Conservation (phyloP, 2,888 invertebrate species). For the Pterostichus niger region DNA sequence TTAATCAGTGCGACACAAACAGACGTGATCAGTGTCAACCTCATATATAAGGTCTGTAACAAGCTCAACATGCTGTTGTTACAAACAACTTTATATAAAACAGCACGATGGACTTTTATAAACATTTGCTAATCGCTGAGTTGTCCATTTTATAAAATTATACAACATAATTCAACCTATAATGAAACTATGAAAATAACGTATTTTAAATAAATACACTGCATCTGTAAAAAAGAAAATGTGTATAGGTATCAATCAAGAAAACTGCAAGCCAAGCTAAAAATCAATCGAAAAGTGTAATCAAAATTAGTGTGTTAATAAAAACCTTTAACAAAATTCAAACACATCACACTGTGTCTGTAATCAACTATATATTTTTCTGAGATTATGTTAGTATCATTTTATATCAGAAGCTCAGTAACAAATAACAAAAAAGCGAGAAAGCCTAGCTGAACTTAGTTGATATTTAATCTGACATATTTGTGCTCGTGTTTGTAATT, state of each 20-base stretch:
- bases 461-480: slow-evolving; percentile 37
- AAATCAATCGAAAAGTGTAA: slow-evolving; percentile 47
- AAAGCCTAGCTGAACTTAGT: neutral
- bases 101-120: slow-evolving; percentile 30
- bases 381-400: slow-evolving; percentile 34
- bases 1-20: slow-evolving; percentile 60
- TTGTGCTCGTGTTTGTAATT: slow-evolving; percentile 46
- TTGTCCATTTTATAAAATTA: slow-evolving; percentile 38
- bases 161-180: slow-evolving; percentile 51
- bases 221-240: slow-evolving; percentile 51
- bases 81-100: slow-evolving; percentile 20
- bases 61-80: slow-evolving; percentile 55
- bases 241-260: slow-evolving; percentile 14
- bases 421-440: slow-evolving; percentile 1
- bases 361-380: slow-evolving; percentile 29
- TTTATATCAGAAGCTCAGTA: slow-evolving; percentile 24
- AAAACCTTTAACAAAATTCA: slow-evolving; percentile 41
- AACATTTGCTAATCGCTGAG: slow-evolving; percentile 29
- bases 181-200: slow-evolving; percentile 32
- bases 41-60: slow-evolving; percentile 59
- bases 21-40: slow-evolving; percentile 56
- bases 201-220: slow-evolving; percentile 45
- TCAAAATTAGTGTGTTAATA: slow-evolving; percentile 42
- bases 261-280: slow-evolving; percentile 55
- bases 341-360: slow-evolving; percentile 55